A percentile compares a stretch with the other conserved stretches of the same genome.
Evolutionary conservation across 2,888 invertebrate genomes (phyloP).

Genomic region (Aleiodes leptofemur): DNA sequence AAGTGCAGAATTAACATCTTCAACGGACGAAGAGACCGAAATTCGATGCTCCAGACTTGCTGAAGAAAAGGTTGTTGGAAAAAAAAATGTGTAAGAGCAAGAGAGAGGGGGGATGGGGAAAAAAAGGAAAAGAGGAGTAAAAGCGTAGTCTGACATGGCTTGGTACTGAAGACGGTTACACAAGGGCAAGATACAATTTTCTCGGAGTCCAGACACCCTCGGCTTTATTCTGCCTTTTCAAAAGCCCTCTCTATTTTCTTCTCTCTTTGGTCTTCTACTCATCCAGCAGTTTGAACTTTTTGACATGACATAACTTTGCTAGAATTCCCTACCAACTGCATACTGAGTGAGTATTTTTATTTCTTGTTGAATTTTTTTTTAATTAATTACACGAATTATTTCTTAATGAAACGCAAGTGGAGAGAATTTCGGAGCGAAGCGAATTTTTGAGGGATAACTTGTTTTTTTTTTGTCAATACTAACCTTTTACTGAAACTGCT

Average conservation of each 20-base stretch:
- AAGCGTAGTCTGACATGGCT: conserved; percentile 14
- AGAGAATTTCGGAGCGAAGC: too few relatives aligned
- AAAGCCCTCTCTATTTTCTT: conserved; percentile 19
- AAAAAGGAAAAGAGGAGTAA: conserved; percentile 1
- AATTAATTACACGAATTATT: conserved; percentile 4
- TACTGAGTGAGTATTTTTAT: conserved; percentile 16
- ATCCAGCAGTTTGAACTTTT: conserved; percentile 22
- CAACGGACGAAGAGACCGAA: conserved; percentile 34
- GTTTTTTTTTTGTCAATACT: conserved; percentile 29
- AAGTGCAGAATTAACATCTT: conserved; percentile 58
- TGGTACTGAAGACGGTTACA: conserved; percentile 25
- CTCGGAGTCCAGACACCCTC: conserved; percentile 21
- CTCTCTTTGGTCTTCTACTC: conserved; percentile 28
- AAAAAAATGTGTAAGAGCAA: neutral
- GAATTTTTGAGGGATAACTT: too few relatives aligned
- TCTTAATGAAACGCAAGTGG: neutral
- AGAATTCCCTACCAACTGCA: neutral
- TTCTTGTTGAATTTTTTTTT: neutral
- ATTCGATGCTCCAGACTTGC: conserved; percentile 31
- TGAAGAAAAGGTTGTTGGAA: neutral
- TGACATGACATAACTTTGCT: neutral
- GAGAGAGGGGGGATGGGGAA: neutral
- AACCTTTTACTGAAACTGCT: conserved; percentile 56
- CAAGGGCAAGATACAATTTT: conserved; percentile 38
- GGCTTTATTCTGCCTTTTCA: conserved; percentile 32